Evolutionary conservation across 2,113 vertebrate genomes (phyloP), one percentile per base, ranked within the genome.

Genomic region (Hippocampus comes): DNA sequence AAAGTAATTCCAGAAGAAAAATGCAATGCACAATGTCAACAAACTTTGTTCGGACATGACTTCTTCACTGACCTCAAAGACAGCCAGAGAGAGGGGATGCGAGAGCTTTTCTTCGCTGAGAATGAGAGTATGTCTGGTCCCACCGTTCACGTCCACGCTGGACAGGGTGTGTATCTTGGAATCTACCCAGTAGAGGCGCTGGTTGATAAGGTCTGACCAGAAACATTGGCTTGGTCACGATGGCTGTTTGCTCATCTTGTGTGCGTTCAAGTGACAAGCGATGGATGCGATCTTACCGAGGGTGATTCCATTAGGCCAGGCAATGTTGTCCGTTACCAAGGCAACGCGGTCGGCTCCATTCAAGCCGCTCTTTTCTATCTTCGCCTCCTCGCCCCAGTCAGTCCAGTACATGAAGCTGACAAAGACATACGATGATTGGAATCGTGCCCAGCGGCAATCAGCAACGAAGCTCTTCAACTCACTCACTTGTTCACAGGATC

Each of bases 401-500:
- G 94, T 95, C 96, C 96, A 97, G 80, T 95, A 97, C 93, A 97
- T 95, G 70, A 95, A 96, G 74, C 96, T 97, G 51, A 63, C 74
- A 11, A 15, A 73, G 15, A 76, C 12, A 79, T 11, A 78, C 3
- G 9, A 23, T 2, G 21, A n/a, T 66, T 66, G 0, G 20, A 68
- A 68, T n/a, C 18, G 21, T 9, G 42, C 10, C 2, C 9, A 21
- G 9, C 4, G 34, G 6, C 21, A n/a, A 20, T 25, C 21, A 10
- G 25, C n/a, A 18, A 49, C 46, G 6, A 55, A 51, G 2, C 27
- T 6, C 27, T 12, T 68, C 15, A 49, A 38, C 10, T 8, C 9
- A 20, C 55, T 27, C 9, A 90, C 88, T 87, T 89, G 25, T 87
- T 86, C 0, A 83, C 41, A 0, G 95, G 95, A 61, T 97, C 95